Percentiles rank a stretch among this genome's conserved stretches.
Evolutionary conservation across 1,140 invertebrate genomes (phyloP).

Genomic region (Mactra quadrangularis): DNA sequence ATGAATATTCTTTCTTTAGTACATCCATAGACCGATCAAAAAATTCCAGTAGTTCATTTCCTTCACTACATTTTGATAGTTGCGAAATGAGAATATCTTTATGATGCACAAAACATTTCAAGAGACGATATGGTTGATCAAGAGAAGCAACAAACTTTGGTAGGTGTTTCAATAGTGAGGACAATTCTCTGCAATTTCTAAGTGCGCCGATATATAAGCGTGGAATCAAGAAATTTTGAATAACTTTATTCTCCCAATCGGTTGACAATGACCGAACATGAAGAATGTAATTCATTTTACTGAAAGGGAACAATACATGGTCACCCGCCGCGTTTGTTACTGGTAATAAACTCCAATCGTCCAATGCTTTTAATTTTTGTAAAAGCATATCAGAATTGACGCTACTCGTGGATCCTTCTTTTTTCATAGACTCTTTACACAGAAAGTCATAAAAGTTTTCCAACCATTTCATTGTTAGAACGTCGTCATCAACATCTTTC

Average conservation of each 20-base stretch:
- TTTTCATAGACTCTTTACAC: not conserved
- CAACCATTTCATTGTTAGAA: not conserved
- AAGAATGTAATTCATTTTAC: not conserved
- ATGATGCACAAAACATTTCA: constrained; percentile 1
- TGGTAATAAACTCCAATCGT: not conserved
- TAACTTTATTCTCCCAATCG: not conserved
- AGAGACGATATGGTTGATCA: not conserved
- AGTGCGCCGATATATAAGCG: not conserved
- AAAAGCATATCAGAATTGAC: not conserved
- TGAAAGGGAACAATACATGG: not conserved
- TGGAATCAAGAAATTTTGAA: not conserved
- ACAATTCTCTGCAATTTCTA: not conserved
- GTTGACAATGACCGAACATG: not conserved
- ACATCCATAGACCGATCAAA: not conserved
- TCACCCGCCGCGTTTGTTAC: not conserved
- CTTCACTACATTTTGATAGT: not conserved
- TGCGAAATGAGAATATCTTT: not conserved
- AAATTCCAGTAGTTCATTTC: not conserved
- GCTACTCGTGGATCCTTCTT: not conserved
- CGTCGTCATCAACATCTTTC: not conserved
- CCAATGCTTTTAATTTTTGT: not conserved
- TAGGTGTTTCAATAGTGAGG: not conserved
- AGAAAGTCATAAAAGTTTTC: constrained; percentile 12
- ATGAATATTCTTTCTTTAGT: not conserved
- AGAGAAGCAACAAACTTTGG: not conserved